Conservation (phyloP, 2,113 vertebrate genomes). For the Oxyruncus cristatus region DNA sequence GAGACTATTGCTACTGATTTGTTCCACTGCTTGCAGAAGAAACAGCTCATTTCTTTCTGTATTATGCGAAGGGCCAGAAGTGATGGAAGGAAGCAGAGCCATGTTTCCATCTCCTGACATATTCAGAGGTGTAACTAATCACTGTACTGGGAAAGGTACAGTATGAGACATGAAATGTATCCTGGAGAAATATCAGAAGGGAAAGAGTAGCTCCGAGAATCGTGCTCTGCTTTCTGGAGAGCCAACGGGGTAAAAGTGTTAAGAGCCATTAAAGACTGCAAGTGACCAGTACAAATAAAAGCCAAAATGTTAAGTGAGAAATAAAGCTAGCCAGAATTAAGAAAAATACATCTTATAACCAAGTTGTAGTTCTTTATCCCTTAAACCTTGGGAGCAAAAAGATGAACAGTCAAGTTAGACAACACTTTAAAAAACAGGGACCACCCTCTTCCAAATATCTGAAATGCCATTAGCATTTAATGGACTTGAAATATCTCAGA, state of each 20-base stretch:
- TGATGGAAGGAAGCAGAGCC: conserved; percentile 20
- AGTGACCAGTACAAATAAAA: neutral
- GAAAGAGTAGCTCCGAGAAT: neutral
- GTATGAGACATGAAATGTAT: neutral
- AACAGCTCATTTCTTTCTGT: conserved; percentile 46
- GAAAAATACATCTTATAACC: neutral
- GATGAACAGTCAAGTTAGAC: neutral
- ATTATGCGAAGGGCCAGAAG: neutral
- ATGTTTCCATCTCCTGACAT: conserved; percentile 15
- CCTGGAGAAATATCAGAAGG: neutral
- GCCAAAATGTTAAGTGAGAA: neutral
- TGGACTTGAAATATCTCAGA: neutral
- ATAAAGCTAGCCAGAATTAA: neutral
- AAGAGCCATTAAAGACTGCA: neutral
- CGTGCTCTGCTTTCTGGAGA: neutral
- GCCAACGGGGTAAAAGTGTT: neutral
- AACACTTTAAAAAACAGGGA: neutral
- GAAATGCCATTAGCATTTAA: neutral
- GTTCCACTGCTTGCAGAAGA: conserved; percentile 39
- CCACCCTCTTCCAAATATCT: neutral
- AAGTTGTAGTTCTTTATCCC: neutral
- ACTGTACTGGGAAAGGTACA: neutral
- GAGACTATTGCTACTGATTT: conserved; percentile 51
- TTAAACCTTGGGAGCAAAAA: neutral
- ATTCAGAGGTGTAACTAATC: conserved; percentile 28